These are phyloP conservation scores for Sebastes goodei DNA, from an alignment of 2,797 vertebrate genomes.

Conservation along the genomic window DNA sequence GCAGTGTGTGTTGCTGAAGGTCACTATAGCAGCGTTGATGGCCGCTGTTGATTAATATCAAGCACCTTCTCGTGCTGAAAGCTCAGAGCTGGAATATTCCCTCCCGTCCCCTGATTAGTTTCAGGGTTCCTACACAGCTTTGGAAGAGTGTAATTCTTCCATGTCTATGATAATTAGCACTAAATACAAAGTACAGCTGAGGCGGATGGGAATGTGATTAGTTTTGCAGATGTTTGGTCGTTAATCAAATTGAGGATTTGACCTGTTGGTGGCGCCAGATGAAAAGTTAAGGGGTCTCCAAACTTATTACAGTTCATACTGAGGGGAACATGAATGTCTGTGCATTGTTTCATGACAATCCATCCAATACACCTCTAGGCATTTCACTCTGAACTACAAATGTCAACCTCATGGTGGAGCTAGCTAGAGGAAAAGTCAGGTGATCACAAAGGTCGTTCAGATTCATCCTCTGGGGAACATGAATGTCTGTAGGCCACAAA, in stretches of 20 bases:
- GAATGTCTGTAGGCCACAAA: neutral
- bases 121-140: neutral
- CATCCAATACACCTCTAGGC: neutral
- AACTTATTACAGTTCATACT: too few relatives aligned
- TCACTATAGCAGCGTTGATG: neutral
- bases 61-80: neutral
- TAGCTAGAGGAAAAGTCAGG: neutral
- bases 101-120: neutral
- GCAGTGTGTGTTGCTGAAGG: neutral
- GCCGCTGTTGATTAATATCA: constrained; percentile 1
- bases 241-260: neutral
- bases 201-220: neutral
- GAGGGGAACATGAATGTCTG: neutral
- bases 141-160: neutral
- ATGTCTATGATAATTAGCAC: neutral
- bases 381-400: neutral
- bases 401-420: neutral
- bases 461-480: neutral
- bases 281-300: neutral
- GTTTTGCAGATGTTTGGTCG: neutral
- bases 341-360: neutral
- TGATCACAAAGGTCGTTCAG: neutral
- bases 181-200: neutral
- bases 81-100: neutral
- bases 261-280: neutral